phyloP scores from a whole-genome alignment of 2,888 invertebrate species.

The Unio delphinus region DNA sequence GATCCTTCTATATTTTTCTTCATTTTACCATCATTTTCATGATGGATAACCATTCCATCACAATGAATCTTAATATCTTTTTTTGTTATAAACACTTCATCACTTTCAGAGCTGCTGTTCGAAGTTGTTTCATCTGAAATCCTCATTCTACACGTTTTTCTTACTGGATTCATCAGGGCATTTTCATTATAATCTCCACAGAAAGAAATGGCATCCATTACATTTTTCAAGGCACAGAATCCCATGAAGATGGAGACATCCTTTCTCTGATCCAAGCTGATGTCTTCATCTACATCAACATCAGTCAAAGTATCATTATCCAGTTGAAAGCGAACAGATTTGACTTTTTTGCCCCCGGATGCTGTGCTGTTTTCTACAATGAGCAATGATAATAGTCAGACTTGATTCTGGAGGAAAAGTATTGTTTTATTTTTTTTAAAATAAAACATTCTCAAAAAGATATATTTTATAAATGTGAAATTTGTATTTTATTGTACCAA shows the following conservation, averaged over 20 bases:
- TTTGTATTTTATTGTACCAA: too few species aligned
- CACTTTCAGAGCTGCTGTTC: constrained; percentile 20
- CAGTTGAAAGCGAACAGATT: constrained; percentile 54
- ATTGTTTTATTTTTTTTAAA: too few species aligned
- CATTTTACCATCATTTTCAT: constrained; percentile 1
- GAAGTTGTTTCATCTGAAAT: constrained; percentile 11
- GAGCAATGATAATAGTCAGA: too few species aligned
- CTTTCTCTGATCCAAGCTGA: constrained; percentile 59
- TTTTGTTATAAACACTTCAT: constrained; percentile 7
- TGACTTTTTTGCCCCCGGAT: constrained; percentile 12
- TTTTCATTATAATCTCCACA: constrained; percentile 53
- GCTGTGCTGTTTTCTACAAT: too few species aligned
- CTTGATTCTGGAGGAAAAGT: too few species aligned
- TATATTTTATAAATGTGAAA: too few species aligned
- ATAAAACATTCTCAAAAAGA: too few species aligned
- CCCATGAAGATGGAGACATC: constrained; percentile 63
- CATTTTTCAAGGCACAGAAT: constrained; percentile 61
- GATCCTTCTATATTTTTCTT: background rate
- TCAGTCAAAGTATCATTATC: constrained; percentile 15
- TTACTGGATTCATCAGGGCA: constrained; percentile 52
- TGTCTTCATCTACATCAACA: constrained; percentile 15
- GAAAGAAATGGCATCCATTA: constrained; percentile 63
- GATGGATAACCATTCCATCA: constrained; percentile 11
- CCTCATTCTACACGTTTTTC: constrained; percentile 18
- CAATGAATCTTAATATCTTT: background rate